A percentile compares a stretch with the other conserved stretches of the same genome.
phyloP scores from a whole-genome alignment of 2,888 invertebrate genomes.

The Allophyes oxyacanthae region DNA sequence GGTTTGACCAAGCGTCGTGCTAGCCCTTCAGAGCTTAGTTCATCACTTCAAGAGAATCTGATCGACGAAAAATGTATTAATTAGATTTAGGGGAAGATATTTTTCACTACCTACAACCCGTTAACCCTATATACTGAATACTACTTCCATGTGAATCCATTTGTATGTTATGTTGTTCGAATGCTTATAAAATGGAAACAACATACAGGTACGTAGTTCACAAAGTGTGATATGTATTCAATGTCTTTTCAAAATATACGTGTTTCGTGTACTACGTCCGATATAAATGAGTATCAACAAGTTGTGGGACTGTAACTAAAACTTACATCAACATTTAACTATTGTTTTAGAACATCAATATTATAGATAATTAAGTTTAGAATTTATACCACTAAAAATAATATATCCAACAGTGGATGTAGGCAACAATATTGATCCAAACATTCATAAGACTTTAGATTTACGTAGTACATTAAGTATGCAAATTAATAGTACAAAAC shows the following conservation, averaged over 20 bases:
- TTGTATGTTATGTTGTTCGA: constrained; percentile 10
- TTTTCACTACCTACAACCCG: constrained; percentile 27
- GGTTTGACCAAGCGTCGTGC: too few species aligned
- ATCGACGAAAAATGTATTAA: constrained; percentile 3
- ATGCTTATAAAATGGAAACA: constrained; percentile 30
- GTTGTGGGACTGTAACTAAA: constrained; percentile 17
- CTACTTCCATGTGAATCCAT: constrained; percentile 38
- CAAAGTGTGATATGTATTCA: constrained; percentile 47
- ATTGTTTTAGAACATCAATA: constrained; percentile 32
- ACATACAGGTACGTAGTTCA: constrained; percentile 54
- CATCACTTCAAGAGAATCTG: constrained; percentile 1
- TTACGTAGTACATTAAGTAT: constrained; percentile 37
- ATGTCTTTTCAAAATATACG: constrained; percentile 41
- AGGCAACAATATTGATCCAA: constrained; percentile 58
- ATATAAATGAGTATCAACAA: constrained; percentile 26
- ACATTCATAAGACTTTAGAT: constrained; percentile 56
- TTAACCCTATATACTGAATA: constrained; percentile 40
- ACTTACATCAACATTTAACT: constrained; percentile 17
- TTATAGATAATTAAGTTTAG: constrained; percentile 31
- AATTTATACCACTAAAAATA: constrained; percentile 45
- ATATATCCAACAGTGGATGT: constrained; percentile 48
- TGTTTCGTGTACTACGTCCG: constrained; percentile 21
- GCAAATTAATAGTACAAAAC: constrained; percentile 49
- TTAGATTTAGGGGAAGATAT: neutral
- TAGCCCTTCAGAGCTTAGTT: neutral